Evolutionary conservation across 2,113 vertebrate genomes (phyloP), one percentile per base, ranked within the genome.

Genomic region (zebrafish (Danio rerio)): DNA sequence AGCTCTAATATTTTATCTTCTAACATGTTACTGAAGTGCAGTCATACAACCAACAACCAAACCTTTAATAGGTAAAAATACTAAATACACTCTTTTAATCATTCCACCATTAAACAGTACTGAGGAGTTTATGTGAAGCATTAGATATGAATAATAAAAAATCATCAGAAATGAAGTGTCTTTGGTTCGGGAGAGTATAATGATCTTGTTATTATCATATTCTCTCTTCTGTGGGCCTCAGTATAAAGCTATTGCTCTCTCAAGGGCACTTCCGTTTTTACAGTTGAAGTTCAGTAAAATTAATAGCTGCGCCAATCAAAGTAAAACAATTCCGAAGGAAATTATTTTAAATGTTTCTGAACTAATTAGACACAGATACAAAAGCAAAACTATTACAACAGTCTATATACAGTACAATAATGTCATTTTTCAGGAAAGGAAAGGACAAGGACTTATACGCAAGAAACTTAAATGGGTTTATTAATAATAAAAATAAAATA

Each of bases 141-240:
- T 90, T 87, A 89, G 88, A 55, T 58, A 85, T 58, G 43, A 49
- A 77, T 88, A 91, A 91, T 85, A 20, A 88, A 91, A 86, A 68
- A 31, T 59, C 53, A 15, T 84, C 56, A 13, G 86, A 80, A 1
- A 65, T 87, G 86, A 81, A 90, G 86, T 79, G 85, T 81, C 82
- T 73, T 84, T 84, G 65, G 78, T 86, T 68, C 59, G 84, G 68
- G 82, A 75, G 69, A 78, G 77, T 75, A 80, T 81, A 61, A 84
- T 83, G 85, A 84, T 43, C 61, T 69, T 70, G 80, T 68, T 70
- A 69, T 87, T 86, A 89, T 87, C 80, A 84, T 83, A 72, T 21
- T 43, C 76, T 86, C 77, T 59, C 53, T 50, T 43, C 56, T 80
- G 72, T 81, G 61, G 84, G 82, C 84, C 65, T 58, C 81, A 20